Evolutionary conservation across 1,140 invertebrate species (phyloP), one percentile per base, ranked within the genome.

Genomic region (Orussus abietinus): DNA sequence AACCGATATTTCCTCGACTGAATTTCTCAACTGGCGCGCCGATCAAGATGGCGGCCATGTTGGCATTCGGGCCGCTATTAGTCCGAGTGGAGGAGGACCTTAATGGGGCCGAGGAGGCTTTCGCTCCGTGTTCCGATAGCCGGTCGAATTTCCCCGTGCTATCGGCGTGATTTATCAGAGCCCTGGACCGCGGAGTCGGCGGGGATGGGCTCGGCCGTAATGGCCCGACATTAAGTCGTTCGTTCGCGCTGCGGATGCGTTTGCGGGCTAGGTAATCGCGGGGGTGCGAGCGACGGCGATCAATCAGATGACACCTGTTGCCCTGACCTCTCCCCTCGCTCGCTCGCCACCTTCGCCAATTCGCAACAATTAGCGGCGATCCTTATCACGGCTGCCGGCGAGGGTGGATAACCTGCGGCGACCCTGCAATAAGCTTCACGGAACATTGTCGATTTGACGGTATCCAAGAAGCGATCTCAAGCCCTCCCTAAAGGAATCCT

Each of bases 291-390:
- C 58, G 51, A 63, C 58, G 62, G 54, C 62, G 65, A 72, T 71
- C 67, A 72, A 73, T 71, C 70, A 71, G 70, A 70, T 68, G 67
- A 72, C 68, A 72, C 69, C 69, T 72, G 69, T 72, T 72, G 68
- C 68, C 64, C 50, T 15, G 17, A 26, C 45, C 59, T 42, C 57
- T 64, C 64, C 29, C 57, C 59, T 62, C 55, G 58, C 56, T 64
- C 63, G 55, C 59, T 65, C 49, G 47, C 57, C 59, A 66, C 64
- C 61, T 71, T 68, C 60, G 53, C 57, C 60, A 68, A 69, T 71
- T 71, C 58, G 49, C 59, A 59, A 64, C 67, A 69, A 72, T 72
- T 73, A 73, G 62, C 55, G 52, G 37, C 39, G 65, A 72, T 74
- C 66, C 66, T 71, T 70, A 71, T 71, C 68, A 55, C 55, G 47